phyloP scores from a whole-genome alignment of 2,888 invertebrate species.

The Lithodes maja region DNA sequence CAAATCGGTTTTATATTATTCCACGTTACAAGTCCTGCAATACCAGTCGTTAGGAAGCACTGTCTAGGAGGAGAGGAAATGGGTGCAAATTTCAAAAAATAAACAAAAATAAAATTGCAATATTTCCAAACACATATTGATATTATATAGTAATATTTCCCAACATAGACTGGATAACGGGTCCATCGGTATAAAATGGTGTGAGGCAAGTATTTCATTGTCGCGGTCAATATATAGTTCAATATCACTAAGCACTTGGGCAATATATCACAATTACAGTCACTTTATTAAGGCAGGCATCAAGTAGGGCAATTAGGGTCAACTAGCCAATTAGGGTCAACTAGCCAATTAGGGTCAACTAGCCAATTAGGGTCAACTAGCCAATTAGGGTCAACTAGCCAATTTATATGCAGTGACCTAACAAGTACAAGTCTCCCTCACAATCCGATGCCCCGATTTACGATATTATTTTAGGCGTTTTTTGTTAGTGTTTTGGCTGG shows the following conservation, averaged over 20 bases:
- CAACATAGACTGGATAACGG: background rate
- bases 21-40: background rate
- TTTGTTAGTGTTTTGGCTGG: too few relatives aligned
- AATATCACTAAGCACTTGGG: slow-evolving; percentile 54
- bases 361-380: too few relatives aligned
- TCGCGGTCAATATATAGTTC: slow-evolving; percentile 22
- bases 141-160: background rate
- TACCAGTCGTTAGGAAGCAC: background rate
- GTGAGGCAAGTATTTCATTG: slow-evolving; percentile 52
- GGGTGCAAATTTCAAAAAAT: slow-evolving; percentile 8
- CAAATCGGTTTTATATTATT: background rate
- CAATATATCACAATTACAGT: slow-evolving; percentile 54
- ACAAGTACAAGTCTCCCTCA: too few relatives aligned
- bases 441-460: too few relatives aligned
- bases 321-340: too few relatives aligned
- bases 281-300: slow-evolving; percentile 59
- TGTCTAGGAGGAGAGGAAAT: background rate
- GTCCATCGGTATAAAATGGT: background rate
- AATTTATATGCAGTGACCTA: too few relatives aligned
- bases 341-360: too few relatives aligned
- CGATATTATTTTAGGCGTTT: too few relatives aligned
- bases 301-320: slow-evolving; percentile 34
- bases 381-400: too few relatives aligned
- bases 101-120: background rate
- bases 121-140: too few relatives aligned